Evolutionary conservation across 2,888 invertebrate genomes (phyloP).

Genomic region (Ramazzottius varieornatus): DNA sequence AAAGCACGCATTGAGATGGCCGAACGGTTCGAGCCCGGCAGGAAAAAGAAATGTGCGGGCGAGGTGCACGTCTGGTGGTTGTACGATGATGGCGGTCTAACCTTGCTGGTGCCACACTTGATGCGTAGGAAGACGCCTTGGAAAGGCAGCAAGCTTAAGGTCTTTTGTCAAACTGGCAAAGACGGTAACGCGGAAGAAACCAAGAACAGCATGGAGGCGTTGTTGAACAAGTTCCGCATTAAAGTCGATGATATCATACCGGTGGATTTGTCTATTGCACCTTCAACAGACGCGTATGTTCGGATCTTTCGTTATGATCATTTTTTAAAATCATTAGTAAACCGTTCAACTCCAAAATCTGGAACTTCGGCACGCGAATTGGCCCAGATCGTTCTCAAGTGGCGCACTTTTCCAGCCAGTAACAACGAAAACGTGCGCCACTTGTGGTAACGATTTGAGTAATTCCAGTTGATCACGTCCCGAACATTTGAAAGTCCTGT

Average conservation of each 20-base stretch:
- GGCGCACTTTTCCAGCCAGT: too few relatives aligned
- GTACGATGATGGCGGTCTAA: neutral
- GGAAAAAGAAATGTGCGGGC: neutral
- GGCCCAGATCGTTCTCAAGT: too few relatives aligned
- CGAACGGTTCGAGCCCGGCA: neutral
- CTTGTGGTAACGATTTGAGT: too few relatives aligned
- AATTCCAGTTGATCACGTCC: too few relatives aligned
- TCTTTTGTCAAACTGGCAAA: neutral
- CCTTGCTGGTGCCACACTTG: neutral
- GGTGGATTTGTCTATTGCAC: neutral
- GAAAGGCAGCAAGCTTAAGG: neutral
- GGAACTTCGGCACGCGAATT: too few relatives aligned
- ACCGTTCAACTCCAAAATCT: too few relatives aligned
- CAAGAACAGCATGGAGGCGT: neutral
- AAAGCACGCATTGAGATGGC: neutral
- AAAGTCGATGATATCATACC: neutral
- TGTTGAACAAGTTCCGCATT: neutral
- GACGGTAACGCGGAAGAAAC: neutral
- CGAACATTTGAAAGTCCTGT: too few relatives aligned
- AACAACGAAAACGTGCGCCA: too few relatives aligned
- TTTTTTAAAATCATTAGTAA: too few relatives aligned
- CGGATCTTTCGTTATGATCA: neutral
- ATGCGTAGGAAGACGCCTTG: neutral
- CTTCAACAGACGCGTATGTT: neutral
- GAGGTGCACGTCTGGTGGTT: constrained; percentile 1